Evolutionary conservation across 2,113 vertebrate genomes (phyloP).

Genomic region (Platycercus adscitus): DNA sequence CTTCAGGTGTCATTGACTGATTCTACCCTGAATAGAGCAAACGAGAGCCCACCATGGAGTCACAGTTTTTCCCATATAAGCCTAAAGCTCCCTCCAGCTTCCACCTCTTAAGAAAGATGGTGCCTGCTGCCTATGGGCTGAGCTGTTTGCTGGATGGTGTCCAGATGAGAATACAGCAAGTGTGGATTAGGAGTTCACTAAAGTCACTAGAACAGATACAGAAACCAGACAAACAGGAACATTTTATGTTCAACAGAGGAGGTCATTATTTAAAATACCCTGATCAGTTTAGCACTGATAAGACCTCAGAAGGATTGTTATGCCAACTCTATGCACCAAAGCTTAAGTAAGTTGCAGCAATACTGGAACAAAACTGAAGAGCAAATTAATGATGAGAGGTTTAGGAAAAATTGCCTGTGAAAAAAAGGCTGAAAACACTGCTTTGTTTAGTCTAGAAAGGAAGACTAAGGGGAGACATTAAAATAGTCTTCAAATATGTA

Average conservation of each 20-base stretch:
- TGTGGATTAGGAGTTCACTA: neutral
- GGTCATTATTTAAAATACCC: neutral
- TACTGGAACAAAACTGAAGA: neutral
- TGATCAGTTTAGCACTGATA: neutral
- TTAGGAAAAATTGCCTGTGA: neutral
- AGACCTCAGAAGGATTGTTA: neutral
- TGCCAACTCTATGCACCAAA: neutral
- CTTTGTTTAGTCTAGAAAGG: neutral
- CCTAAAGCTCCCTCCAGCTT: neutral
- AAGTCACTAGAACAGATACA: neutral
- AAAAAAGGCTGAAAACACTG: neutral
- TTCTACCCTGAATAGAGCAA: neutral
- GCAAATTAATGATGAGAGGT: neutral
- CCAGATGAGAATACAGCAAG: neutral
- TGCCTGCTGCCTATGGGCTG: neutral
- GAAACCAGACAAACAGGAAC: neutral
- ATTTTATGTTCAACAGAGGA: neutral
- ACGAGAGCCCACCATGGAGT: neutral
- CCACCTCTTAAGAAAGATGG: neutral
- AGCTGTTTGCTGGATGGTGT: accelerated
- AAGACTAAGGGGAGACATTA: neutral
- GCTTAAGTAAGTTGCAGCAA: neutral
- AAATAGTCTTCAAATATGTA: neutral
- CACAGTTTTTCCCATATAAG: neutral
- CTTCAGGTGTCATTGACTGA: neutral